Evolutionary conservation across 1,140 invertebrate species (phyloP), one percentile per base, ranked within the genome.

Genomic region (Lerema accius): DNA sequence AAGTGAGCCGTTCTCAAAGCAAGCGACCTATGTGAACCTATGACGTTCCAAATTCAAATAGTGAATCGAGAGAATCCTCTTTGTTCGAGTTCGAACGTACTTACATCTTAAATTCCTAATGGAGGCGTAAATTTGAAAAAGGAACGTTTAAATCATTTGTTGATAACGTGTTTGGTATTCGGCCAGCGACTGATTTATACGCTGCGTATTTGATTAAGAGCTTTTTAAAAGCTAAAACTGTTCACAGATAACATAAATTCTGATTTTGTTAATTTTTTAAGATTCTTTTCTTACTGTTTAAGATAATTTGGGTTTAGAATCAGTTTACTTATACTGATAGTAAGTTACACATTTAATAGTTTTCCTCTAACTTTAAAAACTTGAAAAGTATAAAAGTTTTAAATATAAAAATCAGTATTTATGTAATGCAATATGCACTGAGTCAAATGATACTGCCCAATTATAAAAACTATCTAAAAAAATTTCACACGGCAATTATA

Each of bases 401-500:
- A 32, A 49, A 49, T n/a, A 10, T 26, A 32, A 32, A 32, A 49
- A 26, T 32, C 15, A 14, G 13, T 23, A 32, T 35, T 49, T 49
- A 23, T 23, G 19, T 23, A 32, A 28, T 45, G 15, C 15, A 32
- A 42, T 32, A 32, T 16, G 11, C 40, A 42, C 40, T 0, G 13
- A 6, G 13, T 42, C 40, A 5, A 16, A 42, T 42, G 14, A 32
- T 16, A 35, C 13, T 35, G 13, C 13, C 13, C n/a, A 35, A 50
- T 50, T 50, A 55, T 6, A 55, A 23, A 73, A 62, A 62, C 64
- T 58, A 66, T 9, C 66, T 76, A 67, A 65, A 78, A 71, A 73
- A 70, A 6, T 67, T 79, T 82, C 81, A 80, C 81, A 83, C 80
- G 78, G 67, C 76, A 76, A 81, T 78, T 71, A 81, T 72, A 75